Evolutionary conservation across 1,140 invertebrate species (phyloP).

Genomic region (Drosophila lacteicornis): DNA sequence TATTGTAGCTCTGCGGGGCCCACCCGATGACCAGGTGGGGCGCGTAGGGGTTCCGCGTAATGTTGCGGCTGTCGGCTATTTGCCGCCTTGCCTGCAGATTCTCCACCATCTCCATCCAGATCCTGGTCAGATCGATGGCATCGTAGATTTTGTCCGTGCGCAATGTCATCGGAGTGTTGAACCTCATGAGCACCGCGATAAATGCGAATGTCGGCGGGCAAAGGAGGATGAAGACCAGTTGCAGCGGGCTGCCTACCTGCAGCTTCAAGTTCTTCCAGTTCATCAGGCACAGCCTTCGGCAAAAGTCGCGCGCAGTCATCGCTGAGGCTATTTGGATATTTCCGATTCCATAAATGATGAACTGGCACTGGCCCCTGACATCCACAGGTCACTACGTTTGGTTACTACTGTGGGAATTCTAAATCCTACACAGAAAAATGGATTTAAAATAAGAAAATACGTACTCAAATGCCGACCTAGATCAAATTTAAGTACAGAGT

Average conservation of each 20-base stretch:
- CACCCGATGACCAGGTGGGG: conserved; percentile 57
- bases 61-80: not conserved
- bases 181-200: conserved; percentile 34
- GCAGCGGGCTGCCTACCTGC: conserved; percentile 36
- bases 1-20: conserved; percentile 29
- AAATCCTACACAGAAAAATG: not conserved
- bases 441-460: too few relatives aligned
- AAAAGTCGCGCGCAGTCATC: conserved; percentile 45
- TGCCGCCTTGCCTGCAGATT: conserved; percentile 7
- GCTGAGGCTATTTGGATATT: not conserved
- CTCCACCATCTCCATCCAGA: conserved; percentile 46
- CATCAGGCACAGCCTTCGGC: conserved; percentile 47
- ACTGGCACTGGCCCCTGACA: not conserved
- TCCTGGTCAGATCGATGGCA: not conserved
- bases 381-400: not conserved
- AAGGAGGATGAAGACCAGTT: conserved; percentile 37
- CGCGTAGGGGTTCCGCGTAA: conserved; percentile 29
- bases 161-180: not conserved
- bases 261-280: conserved; percentile 56
- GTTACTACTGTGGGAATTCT: not conserved
- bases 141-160: conserved; percentile 14
- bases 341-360: not conserved
- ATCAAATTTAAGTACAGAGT: too few relatives aligned
- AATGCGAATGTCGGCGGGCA: conserved; percentile 23
- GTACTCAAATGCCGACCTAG: too few relatives aligned